Evolutionary conservation across 1,140 invertebrate species (phyloP), one percentile per base, ranked within the genome.

Genomic region (Aleiodes sp.): DNA sequence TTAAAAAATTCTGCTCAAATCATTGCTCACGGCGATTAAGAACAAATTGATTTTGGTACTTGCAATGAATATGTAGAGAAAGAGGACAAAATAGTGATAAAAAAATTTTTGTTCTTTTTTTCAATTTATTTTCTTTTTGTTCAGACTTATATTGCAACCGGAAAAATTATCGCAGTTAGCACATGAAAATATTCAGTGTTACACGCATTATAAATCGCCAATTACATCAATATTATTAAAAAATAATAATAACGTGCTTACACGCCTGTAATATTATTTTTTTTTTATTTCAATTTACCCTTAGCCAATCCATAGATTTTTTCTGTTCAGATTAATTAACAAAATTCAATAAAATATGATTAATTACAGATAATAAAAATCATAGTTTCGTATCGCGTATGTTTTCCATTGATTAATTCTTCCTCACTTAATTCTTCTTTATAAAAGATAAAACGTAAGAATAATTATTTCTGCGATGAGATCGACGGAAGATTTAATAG

Each of bases 141-240:
- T 52, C 46, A 52, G 46, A 52, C 46, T 52, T 52, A 26, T 52
- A 26, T 52, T 24, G 46, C 46, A 52, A 52, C 16, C 46, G 26
- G 46, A 52, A 52, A 52, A 9, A 52, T 52, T 16, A 8, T 21
- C 46, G 46, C 46, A 52, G 21, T 24, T 21, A 26, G 4, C 6
- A 52, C 8, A 10, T 24, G 26, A 35, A 35, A 35, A 35, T 6
- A 35, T 35, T 35, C 31, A 10, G 4, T 35, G 31, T 52, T 52
- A 3, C 21, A 1, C 46, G 21, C 9, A 8, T 35, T 24, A 52
- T 52, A 2, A 9, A 52, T 9, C 21, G 16, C 16, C 21, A 52
- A 21, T 52, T 52, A 16, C 16, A 52, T 35, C n/a, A n/a, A n/a
- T n/a, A n/a, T n/a, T n/a, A n/a, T n/a, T n/a, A n/a, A n/a, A n/a